Base-by-base conservation (phyloP, 2,888 invertebrate genomes). In the Drosophila recens region DNA sequence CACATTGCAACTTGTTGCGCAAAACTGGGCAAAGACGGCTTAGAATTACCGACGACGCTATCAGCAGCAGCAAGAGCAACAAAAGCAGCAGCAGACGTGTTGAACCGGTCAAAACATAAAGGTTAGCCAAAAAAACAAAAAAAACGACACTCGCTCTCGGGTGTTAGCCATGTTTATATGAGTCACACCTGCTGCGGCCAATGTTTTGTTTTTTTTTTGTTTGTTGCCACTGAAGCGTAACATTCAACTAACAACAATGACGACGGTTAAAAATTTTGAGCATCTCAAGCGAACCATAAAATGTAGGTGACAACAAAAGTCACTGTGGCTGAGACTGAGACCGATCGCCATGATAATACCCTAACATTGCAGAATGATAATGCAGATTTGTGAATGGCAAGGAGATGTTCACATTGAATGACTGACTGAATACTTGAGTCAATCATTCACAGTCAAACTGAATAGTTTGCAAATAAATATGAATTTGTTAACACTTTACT, bases 81-180 rank as follows among this genome's bases (percentile, higher is more conserved):
- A 62, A 1, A 49, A 51, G 27, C 23, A 23, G 1, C 43, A 62
- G 40, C 79, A 84, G 78, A 79, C 82, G 84, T 79, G 83, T 79
- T 87, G 62, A 79, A 71, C 76, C 65, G 85, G 79, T 87, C 78
- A 80, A 72, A 78, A 78, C 67, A 69, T 68, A 85, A 73, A 87
- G 84, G 85, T 87, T 87, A 85, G 67, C 77, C 75, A 65, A 42
- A 67, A 42, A 6, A n/a, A 38, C n/a, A 62, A 46, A 59, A 27
- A 45, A 23, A 8, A 6, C 59, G 15, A 65, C 49, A 51, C 62
- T 46, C 20, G n/a, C 46, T 27, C 27, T 68, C 63, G 82, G 82
- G 67, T 80, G 86, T 82, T 80, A 76, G 67, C 80, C 78, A 71
- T 67, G 67, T 84, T 66, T 63, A 80, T 87, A 80, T 87, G 88